Evolutionary conservation across 2,113 vertebrate genomes (phyloP), one percentile per base, ranked within the genome.

Genomic region (Gobio gobio): DNA sequence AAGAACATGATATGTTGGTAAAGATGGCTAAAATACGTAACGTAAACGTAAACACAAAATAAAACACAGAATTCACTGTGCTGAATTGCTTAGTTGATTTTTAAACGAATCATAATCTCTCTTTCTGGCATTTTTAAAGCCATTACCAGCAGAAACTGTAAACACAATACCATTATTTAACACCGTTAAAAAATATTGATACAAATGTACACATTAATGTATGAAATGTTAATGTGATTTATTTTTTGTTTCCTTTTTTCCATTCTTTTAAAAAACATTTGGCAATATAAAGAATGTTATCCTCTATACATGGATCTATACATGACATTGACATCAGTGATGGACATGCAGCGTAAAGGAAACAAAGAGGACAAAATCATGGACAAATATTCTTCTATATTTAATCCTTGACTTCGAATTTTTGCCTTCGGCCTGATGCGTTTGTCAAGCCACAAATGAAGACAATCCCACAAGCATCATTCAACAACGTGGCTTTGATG

Each of bases 371-470:
- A 78, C 45, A 58, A 33, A 13, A 18, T 64, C 54, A 5, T 29
- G 16, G 8, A 51, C 51, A 29, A 20, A 51, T 26, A 13, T 72
- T 43, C 4, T 40, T 24, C 24, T 16, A 33, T 18, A 36, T 63
- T 43, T 77, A 2, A 13, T 45, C 26, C n/a, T 72, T 12, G 22
- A n/a, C 26, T 79, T 78, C 12, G 89, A 72, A 86, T 88, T 92
- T 93, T 93, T 93, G 94, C 92, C 94, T 80, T 73, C 93, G 94
- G 93, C 83, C 16, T 29, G n/a, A 56, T 49, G 45, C 16, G 24
- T 66, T 87, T 36, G 33, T 83, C n/a, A 18, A 77, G 45, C 83
- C 47, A 84, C 20, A 16, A 66, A 74, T 51, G 64, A 77, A 77
- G 59, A 56, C 61, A 43, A 59, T 83, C 43, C 68, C 14, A 54